Base-by-base conservation (phyloP, 2,113 vertebrate genomes). In the Mellivora capensis region DNA sequence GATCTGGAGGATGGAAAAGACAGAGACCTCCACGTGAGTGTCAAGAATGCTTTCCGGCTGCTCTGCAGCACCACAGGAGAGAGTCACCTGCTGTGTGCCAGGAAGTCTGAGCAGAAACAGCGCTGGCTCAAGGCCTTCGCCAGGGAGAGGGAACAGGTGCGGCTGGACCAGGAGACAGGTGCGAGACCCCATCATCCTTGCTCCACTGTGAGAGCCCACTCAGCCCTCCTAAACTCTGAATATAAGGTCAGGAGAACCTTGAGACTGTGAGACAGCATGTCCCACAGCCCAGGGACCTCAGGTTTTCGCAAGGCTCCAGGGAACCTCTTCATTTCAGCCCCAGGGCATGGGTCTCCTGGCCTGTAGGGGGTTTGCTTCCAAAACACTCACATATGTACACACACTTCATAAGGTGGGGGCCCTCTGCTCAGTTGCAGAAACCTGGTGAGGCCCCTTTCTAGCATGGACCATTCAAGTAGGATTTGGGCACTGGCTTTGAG, bases 1-100 rank as follows among this genome's bases (percentile, higher is more conserved):
- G 99, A 99, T 11, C 97, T 99, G 67, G 99, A 99, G 89, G 99
- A 99, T 0, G 99, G 99, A 31, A 99, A 99, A 90, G 99, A 99
- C 98, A 99, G 99, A 94, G 99, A 99, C 98, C 99, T 99, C 95
- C 99, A 99, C 1, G 96, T 99, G 97, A 99, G 98, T 0, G 98
- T 99, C 97, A 99, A 99, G 99, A 99, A 99, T 1, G 99, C 99
- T 39, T 99, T 99, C 97, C 99, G 99, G 94, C 96, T 99, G 82
- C 97, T 98, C 31, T 99, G 99, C 3, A 88, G 87, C 14, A 71
- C 95, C 37, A 98, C 98, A 0, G 99, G 99, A 0, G 99, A 99
- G 94, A 97, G 99, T 44, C 99, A 99, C 87, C 98, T 99, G n/a
- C 99, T 99, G 92, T 99, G 99, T 59, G 99, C 99, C 98, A 99